Conservation (phyloP, 2,113 vertebrate genomes). For the Natator depressus region DNA sequence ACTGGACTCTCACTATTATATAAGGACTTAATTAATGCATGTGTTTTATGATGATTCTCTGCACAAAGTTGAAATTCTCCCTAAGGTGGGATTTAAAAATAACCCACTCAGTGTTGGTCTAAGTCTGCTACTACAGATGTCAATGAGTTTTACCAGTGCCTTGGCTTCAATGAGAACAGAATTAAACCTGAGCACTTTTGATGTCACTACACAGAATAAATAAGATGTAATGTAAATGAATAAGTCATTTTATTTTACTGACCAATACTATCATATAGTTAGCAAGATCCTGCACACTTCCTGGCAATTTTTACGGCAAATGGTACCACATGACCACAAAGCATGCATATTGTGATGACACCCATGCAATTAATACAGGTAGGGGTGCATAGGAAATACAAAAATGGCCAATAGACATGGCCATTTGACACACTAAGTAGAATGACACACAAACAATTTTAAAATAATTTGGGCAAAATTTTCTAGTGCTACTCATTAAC, state of each 20-base stretch:
- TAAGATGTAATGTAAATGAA: not conserved
- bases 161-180: not conserved
- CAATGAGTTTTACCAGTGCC: not conserved
- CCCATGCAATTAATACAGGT: not conserved
- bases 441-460: not conserved
- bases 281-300: not conserved
- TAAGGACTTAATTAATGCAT: not conserved
- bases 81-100: not conserved
- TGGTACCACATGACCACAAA: not conserved
- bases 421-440: not conserved
- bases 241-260: not conserved
- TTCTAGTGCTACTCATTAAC: not conserved
- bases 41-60: not conserved
- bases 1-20: not conserved
- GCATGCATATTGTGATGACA: not conserved
- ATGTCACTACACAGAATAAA: not conserved
- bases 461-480: not conserved
- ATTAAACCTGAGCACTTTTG: not conserved
- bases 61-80: not conserved
- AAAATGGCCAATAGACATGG: not conserved
- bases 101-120: not conserved
- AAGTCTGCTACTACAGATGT: not conserved
- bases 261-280: rapidly evolving
- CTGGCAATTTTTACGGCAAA: not conserved
- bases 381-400: not conserved